Evolutionary conservation across 2,113 vertebrate species (phyloP), one percentile per base, ranked within the genome.

Genomic region (Ia io): DNA sequence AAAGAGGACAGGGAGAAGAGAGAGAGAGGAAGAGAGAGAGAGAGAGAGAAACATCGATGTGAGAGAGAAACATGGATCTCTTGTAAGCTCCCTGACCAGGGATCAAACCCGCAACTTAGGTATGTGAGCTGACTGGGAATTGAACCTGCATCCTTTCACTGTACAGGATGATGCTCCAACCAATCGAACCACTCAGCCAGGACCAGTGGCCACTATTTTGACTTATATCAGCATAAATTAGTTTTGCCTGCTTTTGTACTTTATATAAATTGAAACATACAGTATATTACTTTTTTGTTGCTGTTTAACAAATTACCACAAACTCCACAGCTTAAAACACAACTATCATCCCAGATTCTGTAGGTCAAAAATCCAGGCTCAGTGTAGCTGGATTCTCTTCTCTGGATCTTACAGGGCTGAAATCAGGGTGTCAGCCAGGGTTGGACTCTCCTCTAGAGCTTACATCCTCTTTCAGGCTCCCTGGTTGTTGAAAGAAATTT

Each of bases 191-290:
- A 65, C 63, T 30, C 30, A 16, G 63, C 63, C 30, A 32, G 63
- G 30, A 30, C 30, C 73, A 47, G 73, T 76, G 73, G 25, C 42
- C 32, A 51, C 49, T 74, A 56, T 91, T 96, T 35, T 92, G 65
- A 83, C 71, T 89, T 76, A 63, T 23, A 88, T 56, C 22, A 56
- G n/a, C 44, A 85, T 51, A 90, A 37, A 90, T 92, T 93, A 53
- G 3, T 92, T 96, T 82, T 88, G 22, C 32, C 77, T 92, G 77
- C 56, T 93, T 94, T 95, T 82, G 22, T 84, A 53, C 51, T 92
- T 95, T 78, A 56, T 94, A 69, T 84, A 88, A 92, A 85, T 92
- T 2, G 25, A 87, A 93, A 92, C 88, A 42, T 25, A 61, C 16
- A 84, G 35, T 85, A 17, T 42, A 67, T 94, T 90, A 6, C 51